These are phyloP conservation scores for Patella depressa DNA, from an alignment of 2,888 invertebrate species.

Conservation along the genomic window DNA sequence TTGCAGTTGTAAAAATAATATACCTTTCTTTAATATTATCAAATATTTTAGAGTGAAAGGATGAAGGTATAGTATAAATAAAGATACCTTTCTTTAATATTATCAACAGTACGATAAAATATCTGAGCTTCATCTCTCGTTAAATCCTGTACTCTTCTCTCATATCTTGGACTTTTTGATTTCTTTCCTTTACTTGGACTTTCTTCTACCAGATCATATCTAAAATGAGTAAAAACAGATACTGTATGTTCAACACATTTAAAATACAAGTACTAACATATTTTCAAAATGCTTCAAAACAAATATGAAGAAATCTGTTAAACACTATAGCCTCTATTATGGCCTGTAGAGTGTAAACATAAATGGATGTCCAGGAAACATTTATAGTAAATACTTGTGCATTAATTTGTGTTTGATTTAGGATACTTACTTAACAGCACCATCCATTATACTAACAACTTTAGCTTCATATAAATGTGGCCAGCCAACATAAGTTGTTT, in stretches of 20 bases:
- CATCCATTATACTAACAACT: constrained; percentile 78
- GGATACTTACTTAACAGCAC: constrained; percentile 64
- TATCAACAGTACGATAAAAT: constrained; percentile 51
- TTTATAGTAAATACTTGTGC: not conserved
- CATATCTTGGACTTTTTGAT: constrained; percentile 13
- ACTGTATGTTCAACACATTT: too few relatives aligned
- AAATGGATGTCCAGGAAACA: not conserved
- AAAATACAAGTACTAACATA: too few relatives aligned
- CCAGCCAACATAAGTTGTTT: constrained; percentile 88
- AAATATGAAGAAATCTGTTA: too few relatives aligned
- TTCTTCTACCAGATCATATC: constrained; percentile 35
- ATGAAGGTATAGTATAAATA: too few relatives aligned
- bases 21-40: constrained; percentile 54
- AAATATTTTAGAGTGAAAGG: constrained; percentile 22
- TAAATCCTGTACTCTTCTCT: constrained; percentile 38
- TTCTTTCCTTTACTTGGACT: constrained; percentile 35
- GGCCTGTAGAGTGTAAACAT: too few relatives aligned
- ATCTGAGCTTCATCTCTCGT: constrained; percentile 43
- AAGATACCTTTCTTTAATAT: constrained; percentile 53
- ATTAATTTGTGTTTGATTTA: not conserved
- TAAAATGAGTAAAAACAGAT: not conserved
- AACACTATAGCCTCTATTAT: too few relatives aligned
- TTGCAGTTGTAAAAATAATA: not conserved
- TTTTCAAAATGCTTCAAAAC: too few relatives aligned
- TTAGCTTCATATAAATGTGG: constrained; percentile 89